These are phyloP conservation scores for Scartelaos histophorus DNA, from an alignment of 2,113 vertebrate genomes.

Conservation along the genomic window DNA sequence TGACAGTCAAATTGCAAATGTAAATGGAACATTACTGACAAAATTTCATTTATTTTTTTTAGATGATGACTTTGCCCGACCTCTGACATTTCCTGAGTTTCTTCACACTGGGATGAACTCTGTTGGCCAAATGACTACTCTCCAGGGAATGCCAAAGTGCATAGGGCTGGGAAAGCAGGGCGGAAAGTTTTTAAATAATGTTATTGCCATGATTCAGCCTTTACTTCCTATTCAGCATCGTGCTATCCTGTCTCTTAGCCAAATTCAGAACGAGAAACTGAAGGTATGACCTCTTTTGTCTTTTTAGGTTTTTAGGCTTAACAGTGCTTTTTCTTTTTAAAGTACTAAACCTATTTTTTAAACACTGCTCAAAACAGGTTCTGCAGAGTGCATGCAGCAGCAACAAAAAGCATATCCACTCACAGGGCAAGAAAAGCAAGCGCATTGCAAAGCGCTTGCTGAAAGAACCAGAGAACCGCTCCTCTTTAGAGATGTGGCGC, in stretches of 20 bases:
- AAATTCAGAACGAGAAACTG: conserved; percentile 89
- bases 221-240: conserved; percentile 77
- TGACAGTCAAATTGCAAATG: neutral
- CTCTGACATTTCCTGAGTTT: conserved; percentile 74
- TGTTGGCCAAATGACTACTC: conserved; percentile 81
- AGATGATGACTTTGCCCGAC: conserved; percentile 68
- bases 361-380: conserved; percentile 73
- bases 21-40: neutral
- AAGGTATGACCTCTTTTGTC: conserved; percentile 80
- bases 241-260: conserved; percentile 77
- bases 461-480: conserved; percentile 88
- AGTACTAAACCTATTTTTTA: conserved; percentile 5
- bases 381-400: conserved; percentile 76
- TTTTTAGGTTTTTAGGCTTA: neutral
- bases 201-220: conserved; percentile 79
- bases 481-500: conserved; percentile 84
- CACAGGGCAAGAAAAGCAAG: conserved; percentile 89
- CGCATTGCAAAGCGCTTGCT: conserved; percentile 88
- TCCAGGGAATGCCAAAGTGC: conserved; percentile 68
- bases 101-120: conserved; percentile 75
- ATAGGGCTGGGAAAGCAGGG: conserved; percentile 84
- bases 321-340: neutral
- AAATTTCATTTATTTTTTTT: neutral
- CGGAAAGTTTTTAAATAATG: conserved; percentile 85
- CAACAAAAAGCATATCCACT: conserved; percentile 85